These are phyloP conservation scores for Monochamus saltuarius DNA, from an alignment of 1,140 invertebrate genomes.

Conservation along the genomic window DNA sequence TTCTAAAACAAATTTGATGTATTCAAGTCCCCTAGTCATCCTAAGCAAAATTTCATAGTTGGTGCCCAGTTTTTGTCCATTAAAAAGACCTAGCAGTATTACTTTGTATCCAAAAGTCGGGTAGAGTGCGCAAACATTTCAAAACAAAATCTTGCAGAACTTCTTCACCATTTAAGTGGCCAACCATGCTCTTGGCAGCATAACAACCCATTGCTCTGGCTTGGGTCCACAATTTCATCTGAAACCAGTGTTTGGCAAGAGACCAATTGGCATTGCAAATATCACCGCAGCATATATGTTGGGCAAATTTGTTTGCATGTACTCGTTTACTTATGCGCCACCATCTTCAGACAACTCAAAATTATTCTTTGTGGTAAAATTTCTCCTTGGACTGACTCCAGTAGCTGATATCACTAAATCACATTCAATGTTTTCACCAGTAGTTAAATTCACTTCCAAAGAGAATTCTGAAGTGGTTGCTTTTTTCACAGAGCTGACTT, in stretches of 20 bases:
- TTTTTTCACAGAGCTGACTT: constrained; percentile 61
- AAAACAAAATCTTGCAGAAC: constrained; percentile 89
- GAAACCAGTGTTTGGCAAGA: constrained; percentile 84
- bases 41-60: constrained; percentile 88
- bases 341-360: constrained; percentile 69
- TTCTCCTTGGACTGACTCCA: constrained; percentile 77
- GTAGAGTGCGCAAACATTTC: constrained; percentile 97
- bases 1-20: constrained; percentile 87
- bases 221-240: constrained; percentile 97
- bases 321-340: constrained; percentile 80
- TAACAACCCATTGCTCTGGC: constrained; percentile 96
- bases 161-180: constrained; percentile 61
- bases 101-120: constrained; percentile 94
- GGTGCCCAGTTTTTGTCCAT: constrained; percentile 83
- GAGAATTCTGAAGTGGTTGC: constrained; percentile 57
- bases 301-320: constrained; percentile 76
- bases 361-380: constrained; percentile 57
- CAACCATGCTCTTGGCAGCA: constrained; percentile 88
- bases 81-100: constrained; percentile 89
- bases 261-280: constrained; percentile 82
- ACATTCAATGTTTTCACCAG: constrained; percentile 75
- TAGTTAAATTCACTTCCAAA: constrained; percentile 72
- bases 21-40: constrained; percentile 81
- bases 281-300: constrained; percentile 96
- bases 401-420: constrained; percentile 96